Percentiles rank a stretch among this genome's conserved stretches.
These are phyloP conservation scores for Stichodactyla mertensii DNA, from an alignment of 64 coral and sea anemone species.

Conservation along the genomic window DNA sequence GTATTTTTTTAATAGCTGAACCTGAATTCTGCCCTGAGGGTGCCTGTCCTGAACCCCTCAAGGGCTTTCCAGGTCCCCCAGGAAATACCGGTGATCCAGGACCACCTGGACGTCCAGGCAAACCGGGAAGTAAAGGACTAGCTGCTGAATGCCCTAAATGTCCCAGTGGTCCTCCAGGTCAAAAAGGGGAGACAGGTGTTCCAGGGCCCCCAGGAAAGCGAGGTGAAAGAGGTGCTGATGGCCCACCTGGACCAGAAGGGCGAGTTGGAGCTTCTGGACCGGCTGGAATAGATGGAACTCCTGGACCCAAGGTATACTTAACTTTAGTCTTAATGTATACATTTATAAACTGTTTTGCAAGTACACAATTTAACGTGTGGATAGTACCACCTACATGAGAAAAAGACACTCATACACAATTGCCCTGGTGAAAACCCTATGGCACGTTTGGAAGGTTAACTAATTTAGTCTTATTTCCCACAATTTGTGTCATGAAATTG, in stretches of 20 bases:
- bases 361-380: too few relatives aligned
- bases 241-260: conserved; percentile 38
- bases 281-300: conserved; percentile 40
- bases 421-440: too few relatives aligned
- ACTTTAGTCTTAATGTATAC: too few relatives aligned
- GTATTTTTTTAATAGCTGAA: not conserved
- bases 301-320: conserved; percentile 12
- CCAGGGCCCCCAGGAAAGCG: conserved; percentile 28
- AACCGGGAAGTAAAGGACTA: conserved; percentile 34
- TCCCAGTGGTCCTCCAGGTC: conserved; percentile 39
- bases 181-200: conserved; percentile 25
- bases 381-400: too few relatives aligned
- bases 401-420: too few relatives aligned
- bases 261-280: conserved; percentile 32
- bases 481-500: too few relatives aligned
- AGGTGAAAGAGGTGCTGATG: conserved; percentile 43
- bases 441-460: too few relatives aligned
- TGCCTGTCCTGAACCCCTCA: conserved; percentile 10
- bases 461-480: too few relatives aligned
- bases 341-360: too few relatives aligned
- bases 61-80: conserved; percentile 18
- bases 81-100: conserved; percentile 54
- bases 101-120: conserved; percentile 19
- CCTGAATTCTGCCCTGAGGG: conserved; percentile 22
- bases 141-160: conserved; percentile 45